A percentile compares a stretch with the other conserved stretches of the same genome.
Evolutionary conservation across 1,140 invertebrate species (phyloP).

Genomic region (Cardiocondyla obscurior): DNA sequence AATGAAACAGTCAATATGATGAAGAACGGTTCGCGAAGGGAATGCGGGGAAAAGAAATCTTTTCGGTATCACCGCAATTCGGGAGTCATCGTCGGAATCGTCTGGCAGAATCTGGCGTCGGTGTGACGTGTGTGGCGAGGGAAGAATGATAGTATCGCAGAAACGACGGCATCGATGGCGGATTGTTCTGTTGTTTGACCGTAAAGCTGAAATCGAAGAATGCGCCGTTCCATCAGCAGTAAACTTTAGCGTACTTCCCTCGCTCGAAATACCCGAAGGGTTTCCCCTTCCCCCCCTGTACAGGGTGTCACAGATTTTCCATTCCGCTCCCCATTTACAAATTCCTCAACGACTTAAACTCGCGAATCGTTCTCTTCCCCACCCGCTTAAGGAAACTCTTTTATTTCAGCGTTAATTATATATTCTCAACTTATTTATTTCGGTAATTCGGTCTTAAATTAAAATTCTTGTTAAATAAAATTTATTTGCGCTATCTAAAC

Average conservation of each 20-base stretch:
- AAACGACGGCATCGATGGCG: slow-evolving; percentile 31
- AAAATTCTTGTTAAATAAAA: slow-evolving; percentile 11
- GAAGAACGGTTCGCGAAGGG: slow-evolving; percentile 22
- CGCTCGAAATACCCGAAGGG: slow-evolving; percentile 34
- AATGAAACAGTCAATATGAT: slow-evolving; percentile 56
- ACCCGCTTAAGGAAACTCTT: background rate
- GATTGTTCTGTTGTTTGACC: slow-evolving; percentile 62
- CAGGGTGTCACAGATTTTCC: background rate
- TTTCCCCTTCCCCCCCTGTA: background rate
- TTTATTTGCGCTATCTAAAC: background rate
- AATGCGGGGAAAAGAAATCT: background rate
- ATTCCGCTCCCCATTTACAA: background rate
- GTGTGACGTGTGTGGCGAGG: slow-evolving; percentile 1
- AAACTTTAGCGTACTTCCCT: slow-evolving; percentile 68
- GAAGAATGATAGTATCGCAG: slow-evolving; percentile 50
- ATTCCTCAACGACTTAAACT: background rate
- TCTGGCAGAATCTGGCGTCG: slow-evolving; percentile 23
- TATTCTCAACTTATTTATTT: background rate
- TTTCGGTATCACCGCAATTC: slow-evolving; percentile 44
- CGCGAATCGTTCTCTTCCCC: no score
- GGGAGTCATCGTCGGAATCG: slow-evolving; percentile 8
- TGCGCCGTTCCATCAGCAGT: slow-evolving; percentile 70
- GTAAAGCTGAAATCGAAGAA: slow-evolving; percentile 71
- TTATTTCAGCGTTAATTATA: background rate
- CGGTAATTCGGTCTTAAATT: background rate